phyloP scores from a whole-genome alignment of 1,140 invertebrate genomes.

The Rhizoglyphus robini region DNA sequence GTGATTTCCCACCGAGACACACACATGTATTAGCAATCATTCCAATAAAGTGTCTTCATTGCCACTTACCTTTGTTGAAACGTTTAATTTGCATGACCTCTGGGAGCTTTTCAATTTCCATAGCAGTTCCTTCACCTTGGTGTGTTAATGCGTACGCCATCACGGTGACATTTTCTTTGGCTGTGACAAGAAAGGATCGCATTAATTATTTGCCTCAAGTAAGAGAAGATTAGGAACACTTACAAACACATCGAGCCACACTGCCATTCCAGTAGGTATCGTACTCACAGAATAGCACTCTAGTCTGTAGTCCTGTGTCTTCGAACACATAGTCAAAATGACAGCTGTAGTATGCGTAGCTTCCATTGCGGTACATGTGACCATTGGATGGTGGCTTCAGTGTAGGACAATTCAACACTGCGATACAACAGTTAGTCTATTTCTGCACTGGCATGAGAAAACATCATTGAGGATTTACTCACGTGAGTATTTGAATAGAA shows the following conservation, averaged over 20 bases:
- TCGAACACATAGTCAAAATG: slow-evolving; percentile 43
- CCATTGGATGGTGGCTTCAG: slow-evolving; percentile 41
- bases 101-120: too few relatives aligned
- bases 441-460: too few relatives aligned
- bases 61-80: neutral
- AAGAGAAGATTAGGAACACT: neutral
- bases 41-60: too few relatives aligned
- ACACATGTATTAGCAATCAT: too few relatives aligned
- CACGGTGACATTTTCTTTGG: neutral
- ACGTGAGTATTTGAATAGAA: slow-evolving; percentile 15
- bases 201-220: too few relatives aligned
- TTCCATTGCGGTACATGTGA: slow-evolving; percentile 42
- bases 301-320: slow-evolving; percentile 39
- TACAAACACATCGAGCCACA: slow-evolving; percentile 40
- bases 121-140: neutral
- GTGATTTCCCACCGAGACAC: too few relatives aligned
- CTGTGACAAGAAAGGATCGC: neutral
- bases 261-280: slow-evolving; percentile 44
- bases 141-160: neutral
- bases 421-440: too few relatives aligned
- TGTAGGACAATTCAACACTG: slow-evolving; percentile 45
- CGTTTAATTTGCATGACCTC: neutral
- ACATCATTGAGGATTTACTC: neutral
- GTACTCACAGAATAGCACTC: slow-evolving; percentile 40
- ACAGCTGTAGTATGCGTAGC: slow-evolving; percentile 45